Conservation (phyloP, 2,113 vertebrate species). For the Pithys albifrons region DNA sequence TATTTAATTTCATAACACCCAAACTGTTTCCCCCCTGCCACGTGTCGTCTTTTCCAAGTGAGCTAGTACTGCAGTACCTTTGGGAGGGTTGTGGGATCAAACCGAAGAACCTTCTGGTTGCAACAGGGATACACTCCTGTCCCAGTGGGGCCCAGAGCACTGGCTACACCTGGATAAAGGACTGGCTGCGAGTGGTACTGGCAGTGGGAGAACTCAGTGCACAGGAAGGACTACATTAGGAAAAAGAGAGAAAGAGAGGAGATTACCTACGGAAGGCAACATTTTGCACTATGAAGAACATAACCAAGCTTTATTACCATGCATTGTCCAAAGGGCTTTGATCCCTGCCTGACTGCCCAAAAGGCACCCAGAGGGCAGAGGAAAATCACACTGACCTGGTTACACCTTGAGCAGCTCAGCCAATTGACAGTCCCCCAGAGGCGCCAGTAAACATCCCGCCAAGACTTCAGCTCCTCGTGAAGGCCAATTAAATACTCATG, state of each 20-base stretch:
- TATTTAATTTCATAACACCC: background rate
- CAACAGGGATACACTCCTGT: conserved; percentile 94
- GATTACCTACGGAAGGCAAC: background rate
- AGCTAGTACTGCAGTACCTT: conserved; percentile 76
- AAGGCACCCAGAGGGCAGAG: background rate
- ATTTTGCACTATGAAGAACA: background rate
- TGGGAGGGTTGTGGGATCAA: conserved; percentile 89
- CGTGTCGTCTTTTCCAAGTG: accelerated
- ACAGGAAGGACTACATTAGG: conserved; percentile 84
- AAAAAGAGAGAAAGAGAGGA: background rate
- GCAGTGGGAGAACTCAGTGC: conserved; percentile 90
- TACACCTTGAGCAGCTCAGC: conserved; percentile 89
- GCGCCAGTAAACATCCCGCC: conserved; percentile 96
- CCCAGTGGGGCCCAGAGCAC: conserved; percentile 78
- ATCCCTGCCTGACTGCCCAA: background rate
- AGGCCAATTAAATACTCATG: conserved; percentile 87
- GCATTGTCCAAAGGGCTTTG: background rate
- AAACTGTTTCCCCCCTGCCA: too few species aligned
- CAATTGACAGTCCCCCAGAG: conserved; percentile 94
- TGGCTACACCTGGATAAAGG: conserved; percentile 79
- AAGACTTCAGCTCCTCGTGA: conserved; percentile 94
- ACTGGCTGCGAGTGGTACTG: conserved; percentile 89
- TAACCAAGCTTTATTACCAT: background rate
- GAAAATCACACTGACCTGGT: conserved; percentile 73
- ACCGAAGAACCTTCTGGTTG: conserved; percentile 92